These are phyloP conservation scores for Clusia tigrina DNA, from an alignment of 2,888 invertebrate species.

Conservation along the genomic window DNA sequence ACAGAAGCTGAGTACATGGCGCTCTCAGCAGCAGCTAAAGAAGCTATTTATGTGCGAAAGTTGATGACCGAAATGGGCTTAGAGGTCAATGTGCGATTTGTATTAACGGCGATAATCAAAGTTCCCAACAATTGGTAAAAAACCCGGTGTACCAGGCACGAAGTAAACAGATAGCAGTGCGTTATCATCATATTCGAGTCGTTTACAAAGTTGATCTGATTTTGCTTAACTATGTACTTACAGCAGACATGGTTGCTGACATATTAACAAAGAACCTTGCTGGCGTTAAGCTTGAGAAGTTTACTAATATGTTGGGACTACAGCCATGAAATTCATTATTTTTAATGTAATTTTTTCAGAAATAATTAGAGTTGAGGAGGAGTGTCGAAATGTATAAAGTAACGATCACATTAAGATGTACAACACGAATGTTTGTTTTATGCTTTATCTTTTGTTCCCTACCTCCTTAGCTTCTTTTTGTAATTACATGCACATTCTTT, in stretches of 20 bases:
- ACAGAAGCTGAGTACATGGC: conserved; percentile 35
- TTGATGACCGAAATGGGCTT: conserved; percentile 19
- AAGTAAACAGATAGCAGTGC: conserved; percentile 29
- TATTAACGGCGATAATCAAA: conserved; percentile 26
- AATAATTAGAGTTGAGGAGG: too few relatives aligned
- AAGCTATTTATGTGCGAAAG: conserved; percentile 22
- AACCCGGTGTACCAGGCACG: conserved; percentile 31
- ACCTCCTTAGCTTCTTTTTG: too few relatives aligned
- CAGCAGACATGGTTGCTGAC: conserved; percentile 27
- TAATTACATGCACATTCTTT: too few relatives aligned
- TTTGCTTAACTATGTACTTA: conserved; percentile 21
- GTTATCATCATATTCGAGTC: conserved; percentile 30
- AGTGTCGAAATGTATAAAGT: too few relatives aligned
- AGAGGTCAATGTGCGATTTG: background rate
- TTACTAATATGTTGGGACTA: background rate
- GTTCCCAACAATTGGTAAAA: conserved; percentile 25
- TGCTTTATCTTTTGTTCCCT: too few relatives aligned
- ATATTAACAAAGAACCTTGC: conserved; percentile 28
- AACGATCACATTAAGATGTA: too few relatives aligned
- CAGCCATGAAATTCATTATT: too few relatives aligned
- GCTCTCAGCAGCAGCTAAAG: conserved; percentile 30
- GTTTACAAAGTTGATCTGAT: conserved; percentile 18
- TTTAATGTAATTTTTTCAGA: too few relatives aligned
- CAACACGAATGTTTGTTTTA: too few relatives aligned
- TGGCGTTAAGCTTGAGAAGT: background rate